phyloP scores from a whole-genome alignment of 2,797 vertebrate species.

The Leucoraja ocellata region DNA sequence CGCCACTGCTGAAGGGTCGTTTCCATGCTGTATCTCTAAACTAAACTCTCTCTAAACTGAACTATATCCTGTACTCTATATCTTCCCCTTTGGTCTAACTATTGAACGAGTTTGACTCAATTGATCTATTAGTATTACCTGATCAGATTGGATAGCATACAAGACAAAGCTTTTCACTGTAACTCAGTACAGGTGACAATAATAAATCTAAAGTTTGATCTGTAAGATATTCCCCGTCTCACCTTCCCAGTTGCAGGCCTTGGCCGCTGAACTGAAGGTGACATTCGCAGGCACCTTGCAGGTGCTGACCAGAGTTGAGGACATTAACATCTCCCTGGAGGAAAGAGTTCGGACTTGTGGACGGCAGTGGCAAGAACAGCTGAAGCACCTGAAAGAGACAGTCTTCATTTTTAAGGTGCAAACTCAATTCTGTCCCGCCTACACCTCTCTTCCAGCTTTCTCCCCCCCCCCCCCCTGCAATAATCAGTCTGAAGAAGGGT shows the following conservation, averaged over 20 bases:
- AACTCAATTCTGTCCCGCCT: background rate
- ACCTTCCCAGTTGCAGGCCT: conserved; percentile 74
- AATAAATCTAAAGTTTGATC: background rate
- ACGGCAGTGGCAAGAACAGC: conserved; percentile 81
- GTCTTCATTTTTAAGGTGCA: conserved; percentile 86
- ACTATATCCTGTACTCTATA: no score
- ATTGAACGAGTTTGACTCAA: no score
- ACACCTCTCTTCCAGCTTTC: no score
- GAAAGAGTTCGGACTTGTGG: conserved; percentile 77
- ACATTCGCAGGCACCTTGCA: conserved; percentile 76
- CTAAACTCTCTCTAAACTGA: no score
- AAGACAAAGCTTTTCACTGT: no score
- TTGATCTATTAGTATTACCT: no score
- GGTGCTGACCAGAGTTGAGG: conserved; percentile 74
- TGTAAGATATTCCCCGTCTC: background rate
- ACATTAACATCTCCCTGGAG: conserved; percentile 75
- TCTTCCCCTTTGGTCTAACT: no score
- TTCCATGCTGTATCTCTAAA: no score
- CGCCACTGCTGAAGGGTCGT: no score
- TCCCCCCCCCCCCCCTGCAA: no score
- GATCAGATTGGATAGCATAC: no score
- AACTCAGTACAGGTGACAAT: background rate
- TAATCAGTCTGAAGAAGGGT: no score
- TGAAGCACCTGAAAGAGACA: conserved; percentile 84
- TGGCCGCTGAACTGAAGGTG: conserved; percentile 81